Base-by-base conservation (phyloP, 2,888 invertebrate species). In the Aspidiotus destructor region DNA sequence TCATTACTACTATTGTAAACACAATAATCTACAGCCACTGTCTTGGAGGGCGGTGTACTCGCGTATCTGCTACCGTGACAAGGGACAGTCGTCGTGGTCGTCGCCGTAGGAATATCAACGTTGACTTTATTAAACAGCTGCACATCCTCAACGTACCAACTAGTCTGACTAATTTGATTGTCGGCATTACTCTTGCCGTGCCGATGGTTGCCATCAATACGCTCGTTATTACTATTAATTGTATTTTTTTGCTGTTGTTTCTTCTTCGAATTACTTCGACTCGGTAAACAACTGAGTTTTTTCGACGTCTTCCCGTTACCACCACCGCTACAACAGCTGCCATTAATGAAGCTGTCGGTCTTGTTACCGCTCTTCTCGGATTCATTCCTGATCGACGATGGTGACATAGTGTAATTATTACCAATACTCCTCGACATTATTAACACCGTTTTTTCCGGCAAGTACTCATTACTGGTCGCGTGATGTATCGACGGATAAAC, bases 91-190 rank as follows among this genome's bases (percentile, higher is more conserved):
- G 44, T 67, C 44, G 60, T 48, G 13, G 28, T 28, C 28, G 28
- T 28, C 28, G 28, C 28, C 5, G 28, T 28, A 28, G 28, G 28
- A 28, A 28, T 28, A 28, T 28, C 28, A 28, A 28, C 28, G 28
- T 28, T 28, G 2, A 28, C 28, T 28, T 28, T 5, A 28, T 28
- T 5, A 28, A 5, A 28, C 28, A 28, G 28, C 28, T 48, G 61
- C 28, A 55, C 69, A 16, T 69, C 62, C 44, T 69, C 69, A 11
- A 69, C 62, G 62, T 69, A 69, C 69, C 69, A 69, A 42, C 62
- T 69, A 9, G 69, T 69, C 40, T 69, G 69, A 54, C 69, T 61
- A 42, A 62, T 62, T 54, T 69, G 55, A n/a, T 62, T 28, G 41
- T 55, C 28, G 42, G 3, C 15, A n/a, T 16, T 16, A 11, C 57